These are phyloP conservation scores for Allenopithecus nigroviridis DNA, from an alignment of 2,797 vertebrate species.

Conservation along the genomic window DNA sequence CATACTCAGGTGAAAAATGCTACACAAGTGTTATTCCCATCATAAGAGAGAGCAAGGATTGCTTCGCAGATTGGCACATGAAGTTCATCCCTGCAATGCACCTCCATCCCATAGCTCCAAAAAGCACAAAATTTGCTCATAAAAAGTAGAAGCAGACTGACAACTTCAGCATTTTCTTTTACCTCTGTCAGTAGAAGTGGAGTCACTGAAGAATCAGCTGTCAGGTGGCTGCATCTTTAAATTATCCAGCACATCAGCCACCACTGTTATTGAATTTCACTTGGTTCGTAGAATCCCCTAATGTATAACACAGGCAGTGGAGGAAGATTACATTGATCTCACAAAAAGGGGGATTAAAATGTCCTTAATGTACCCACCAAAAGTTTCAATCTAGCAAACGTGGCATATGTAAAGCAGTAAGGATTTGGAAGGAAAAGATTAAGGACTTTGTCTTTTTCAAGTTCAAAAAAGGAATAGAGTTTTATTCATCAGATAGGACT, in stretches of 20 bases:
- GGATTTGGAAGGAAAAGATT: background rate
- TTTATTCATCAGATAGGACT: background rate
- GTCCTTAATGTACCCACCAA: background rate
- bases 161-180: constrained; percentile 75
- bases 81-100: constrained; percentile 62
- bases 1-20: constrained; percentile 66
- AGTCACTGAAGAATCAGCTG: constrained; percentile 69
- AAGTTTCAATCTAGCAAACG: constrained; percentile 42
- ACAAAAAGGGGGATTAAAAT: background rate
- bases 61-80: constrained; percentile 70
- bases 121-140: constrained; percentile 69
- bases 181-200: constrained; percentile 66
- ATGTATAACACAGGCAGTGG: background rate
- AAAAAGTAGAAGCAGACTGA: constrained; percentile 76
- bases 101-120: constrained; percentile 58
- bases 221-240: constrained; percentile 62
- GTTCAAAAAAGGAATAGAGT: background rate
- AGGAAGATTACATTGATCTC: constrained; percentile 25
- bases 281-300: constrained; percentile 31
- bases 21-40: constrained; percentile 36
- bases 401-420: background rate
- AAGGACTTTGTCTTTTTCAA: background rate
- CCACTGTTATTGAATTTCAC: constrained; percentile 27
- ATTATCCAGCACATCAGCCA: constrained; percentile 48
- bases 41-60: constrained; percentile 50